phyloP scores from a whole-genome alignment of 2,888 invertebrate species.

The Volucella zonaria region DNA sequence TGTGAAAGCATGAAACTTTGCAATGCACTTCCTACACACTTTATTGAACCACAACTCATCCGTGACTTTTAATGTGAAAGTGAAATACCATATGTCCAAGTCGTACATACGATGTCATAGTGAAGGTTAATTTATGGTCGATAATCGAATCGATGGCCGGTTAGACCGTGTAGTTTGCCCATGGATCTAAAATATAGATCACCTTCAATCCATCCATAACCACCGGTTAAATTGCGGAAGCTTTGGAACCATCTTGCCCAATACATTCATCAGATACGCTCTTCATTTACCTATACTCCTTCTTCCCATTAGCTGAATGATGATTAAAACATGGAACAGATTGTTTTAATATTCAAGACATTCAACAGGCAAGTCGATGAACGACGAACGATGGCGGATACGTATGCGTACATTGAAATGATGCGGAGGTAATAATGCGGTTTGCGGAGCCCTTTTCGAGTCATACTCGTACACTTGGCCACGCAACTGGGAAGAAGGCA shows the following conservation, averaged over 20 bases:
- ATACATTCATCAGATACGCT: background rate
- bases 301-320: background rate
- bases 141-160: too few relatives aligned
- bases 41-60: constrained; percentile 9
- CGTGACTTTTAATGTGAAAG: constrained; percentile 25
- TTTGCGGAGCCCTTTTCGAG: constrained; percentile 52
- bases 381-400: constrained; percentile 16
- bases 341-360: constrained; percentile 47
- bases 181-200: background rate
- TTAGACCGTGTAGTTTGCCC: background rate
- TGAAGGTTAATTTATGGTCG: background rate
- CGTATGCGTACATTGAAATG: background rate
- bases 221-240: constrained; percentile 6
- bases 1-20: constrained; percentile 25
- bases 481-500: constrained; percentile 13
- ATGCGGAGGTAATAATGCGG: constrained; percentile 23
- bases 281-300: constrained; percentile 6
- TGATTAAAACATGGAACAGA: constrained; percentile 12
- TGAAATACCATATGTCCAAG: background rate
- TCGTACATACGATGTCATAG: background rate
- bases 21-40: constrained; percentile 5
- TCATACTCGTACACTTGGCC: constrained; percentile 25
- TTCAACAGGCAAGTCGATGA: constrained; percentile 26
- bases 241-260: constrained; percentile 28
- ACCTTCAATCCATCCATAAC: background rate